Conservation (phyloP, 2,113 vertebrate species). For the Acrocephalus arundinaceus region DNA sequence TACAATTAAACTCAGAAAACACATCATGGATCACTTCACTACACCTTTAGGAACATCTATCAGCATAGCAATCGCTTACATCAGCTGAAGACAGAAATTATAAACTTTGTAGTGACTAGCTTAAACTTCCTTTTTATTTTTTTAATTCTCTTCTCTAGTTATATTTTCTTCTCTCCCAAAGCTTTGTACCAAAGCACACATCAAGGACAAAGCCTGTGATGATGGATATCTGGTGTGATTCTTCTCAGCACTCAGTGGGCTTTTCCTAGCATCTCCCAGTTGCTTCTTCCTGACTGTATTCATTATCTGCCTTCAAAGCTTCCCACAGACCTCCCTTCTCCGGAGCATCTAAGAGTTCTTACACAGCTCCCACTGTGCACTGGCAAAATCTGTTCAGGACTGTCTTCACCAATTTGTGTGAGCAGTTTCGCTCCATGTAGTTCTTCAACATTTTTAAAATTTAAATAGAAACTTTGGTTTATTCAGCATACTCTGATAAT, state of each 20-base stretch:
- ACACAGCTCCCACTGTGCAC: background rate
- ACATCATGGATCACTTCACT: background rate
- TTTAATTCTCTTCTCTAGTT: background rate
- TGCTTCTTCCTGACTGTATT: background rate
- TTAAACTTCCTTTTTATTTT: background rate
- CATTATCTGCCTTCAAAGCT: conserved; percentile 26
- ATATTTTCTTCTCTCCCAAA: background rate
- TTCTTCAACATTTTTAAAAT: background rate
- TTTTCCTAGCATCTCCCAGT: background rate
- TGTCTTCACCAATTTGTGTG: background rate
- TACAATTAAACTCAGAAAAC: background rate
- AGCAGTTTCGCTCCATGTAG: background rate
- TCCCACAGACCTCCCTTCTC: background rate
- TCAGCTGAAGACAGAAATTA: background rate
- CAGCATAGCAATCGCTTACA: background rate
- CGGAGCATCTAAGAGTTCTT: background rate
- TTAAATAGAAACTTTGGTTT: background rate
- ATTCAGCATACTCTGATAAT: background rate
- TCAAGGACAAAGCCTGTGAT: background rate
- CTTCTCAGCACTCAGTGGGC: background rate
- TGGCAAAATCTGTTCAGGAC: background rate
- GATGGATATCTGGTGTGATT: background rate
- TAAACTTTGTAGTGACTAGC: background rate
- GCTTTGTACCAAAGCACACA: background rate
- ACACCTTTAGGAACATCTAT: background rate